Percentiles rank a stretch among this genome's conserved stretches.
phyloP scores from a whole-genome alignment of 2,797 vertebrate genomes.

The Syngnathus acus region DNA sequence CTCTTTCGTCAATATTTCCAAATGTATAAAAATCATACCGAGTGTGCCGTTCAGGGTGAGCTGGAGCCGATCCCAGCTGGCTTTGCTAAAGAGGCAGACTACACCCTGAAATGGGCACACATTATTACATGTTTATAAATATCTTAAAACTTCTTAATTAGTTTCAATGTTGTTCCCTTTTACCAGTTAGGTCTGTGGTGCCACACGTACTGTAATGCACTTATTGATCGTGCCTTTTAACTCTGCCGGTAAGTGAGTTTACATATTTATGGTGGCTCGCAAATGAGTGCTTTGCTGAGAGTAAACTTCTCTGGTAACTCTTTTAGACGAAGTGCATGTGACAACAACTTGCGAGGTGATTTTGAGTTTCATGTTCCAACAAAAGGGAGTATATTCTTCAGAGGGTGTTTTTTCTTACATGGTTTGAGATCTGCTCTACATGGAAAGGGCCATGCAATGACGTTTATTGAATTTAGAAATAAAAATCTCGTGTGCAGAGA shows the following conservation, averaged over 20 bases:
- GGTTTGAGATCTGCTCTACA: no score
- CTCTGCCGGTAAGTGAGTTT: slow-evolving; percentile 5
- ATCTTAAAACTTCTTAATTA: not conserved
- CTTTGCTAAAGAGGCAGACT: not conserved
- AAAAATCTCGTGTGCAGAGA: no score
- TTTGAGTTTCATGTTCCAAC: not conserved
- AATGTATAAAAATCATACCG: not conserved
- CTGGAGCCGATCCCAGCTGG: not conserved
- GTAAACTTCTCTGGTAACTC: not conserved
- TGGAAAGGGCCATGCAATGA: no score
- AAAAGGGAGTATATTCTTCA: no score
- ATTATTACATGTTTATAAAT: not conserved
- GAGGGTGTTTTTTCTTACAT: no score
- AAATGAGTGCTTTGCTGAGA: not conserved
- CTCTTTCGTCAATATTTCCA: not conserved
- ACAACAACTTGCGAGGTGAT: not conserved
- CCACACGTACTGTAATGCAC: not conserved
- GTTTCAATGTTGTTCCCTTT: not conserved
- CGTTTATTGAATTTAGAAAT: no score
- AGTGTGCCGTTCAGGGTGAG: not conserved
- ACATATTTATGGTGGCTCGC: not conserved
- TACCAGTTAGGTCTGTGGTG: not conserved
- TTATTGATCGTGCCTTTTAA: not conserved
- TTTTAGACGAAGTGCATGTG: not conserved
- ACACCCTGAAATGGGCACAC: not conserved